A percentile compares a stretch with the other conserved stretches of the same genome.
These are phyloP conservation scores for Pterobdella sp. DNA, from an alignment of 2,888 invertebrate genomes.

Conservation along the genomic window DNA sequence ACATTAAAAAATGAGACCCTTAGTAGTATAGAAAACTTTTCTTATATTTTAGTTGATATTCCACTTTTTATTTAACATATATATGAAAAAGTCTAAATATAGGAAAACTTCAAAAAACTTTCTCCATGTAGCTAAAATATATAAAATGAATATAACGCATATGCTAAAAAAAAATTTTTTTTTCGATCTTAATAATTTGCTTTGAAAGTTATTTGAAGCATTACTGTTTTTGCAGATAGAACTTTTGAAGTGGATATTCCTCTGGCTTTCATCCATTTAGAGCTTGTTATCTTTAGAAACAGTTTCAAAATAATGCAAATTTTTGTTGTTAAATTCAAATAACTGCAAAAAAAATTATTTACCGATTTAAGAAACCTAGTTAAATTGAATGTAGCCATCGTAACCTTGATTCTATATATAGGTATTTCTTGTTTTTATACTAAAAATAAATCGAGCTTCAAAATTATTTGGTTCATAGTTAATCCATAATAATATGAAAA, in stretches of 20 bases:
- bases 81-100: too few species aligned
- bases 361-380: conserved; percentile 5
- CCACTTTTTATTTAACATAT: too few species aligned
- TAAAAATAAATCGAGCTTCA: too few species aligned
- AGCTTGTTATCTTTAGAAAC: not conserved
- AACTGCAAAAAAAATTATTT: not conserved
- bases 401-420: conserved; percentile 3
- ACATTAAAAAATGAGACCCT: too few species aligned
- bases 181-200: not conserved
- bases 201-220: not conserved
- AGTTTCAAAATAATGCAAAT: not conserved
- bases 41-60: too few species aligned
- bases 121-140: too few species aligned
- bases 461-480: too few species aligned
- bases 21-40: too few species aligned
- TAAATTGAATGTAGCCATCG: not conserved
- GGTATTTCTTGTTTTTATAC: too few species aligned
- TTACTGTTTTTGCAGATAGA: not conserved
- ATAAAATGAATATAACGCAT: too few species aligned
- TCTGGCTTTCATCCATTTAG: not conserved
- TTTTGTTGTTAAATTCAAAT: not conserved
- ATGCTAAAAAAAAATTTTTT: not conserved
- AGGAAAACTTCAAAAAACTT: too few species aligned
- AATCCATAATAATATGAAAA: too few species aligned
- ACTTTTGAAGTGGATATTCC: not conserved